phyloP scores from a whole-genome alignment of 2,113 vertebrate genomes.

The Paratilapia polleni region DNA sequence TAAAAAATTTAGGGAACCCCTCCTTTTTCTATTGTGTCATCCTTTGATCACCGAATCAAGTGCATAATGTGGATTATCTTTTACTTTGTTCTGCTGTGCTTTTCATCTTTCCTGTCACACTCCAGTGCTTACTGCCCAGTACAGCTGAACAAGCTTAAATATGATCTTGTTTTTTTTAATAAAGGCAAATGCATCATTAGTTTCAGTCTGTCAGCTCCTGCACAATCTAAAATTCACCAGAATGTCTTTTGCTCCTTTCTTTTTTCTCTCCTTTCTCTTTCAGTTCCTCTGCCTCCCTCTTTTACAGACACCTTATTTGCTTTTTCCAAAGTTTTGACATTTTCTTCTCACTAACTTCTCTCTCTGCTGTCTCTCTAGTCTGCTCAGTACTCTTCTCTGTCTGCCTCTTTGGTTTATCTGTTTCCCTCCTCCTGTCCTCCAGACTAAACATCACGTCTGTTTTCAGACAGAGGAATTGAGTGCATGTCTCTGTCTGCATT shows the following conservation, averaged over 20 bases:
- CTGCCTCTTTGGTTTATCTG: constrained; percentile 43
- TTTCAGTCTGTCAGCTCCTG: constrained; percentile 13
- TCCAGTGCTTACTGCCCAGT: constrained; percentile 1
- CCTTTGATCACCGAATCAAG: constrained; percentile 54
- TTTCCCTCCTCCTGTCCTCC: constrained; percentile 43
- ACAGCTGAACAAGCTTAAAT: constrained; percentile 4
- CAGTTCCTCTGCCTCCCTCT: neutral
- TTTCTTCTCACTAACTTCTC: neutral
- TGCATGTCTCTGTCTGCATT: constrained; percentile 15
- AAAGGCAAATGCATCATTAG: constrained; percentile 12
- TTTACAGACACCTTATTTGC: constrained; percentile 11
- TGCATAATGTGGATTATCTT: constrained; percentile 45
- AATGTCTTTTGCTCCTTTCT: neutral
- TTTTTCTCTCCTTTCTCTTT: neutral
- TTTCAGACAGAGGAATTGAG: constrained; percentile 57
- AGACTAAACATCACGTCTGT: constrained; percentile 69
- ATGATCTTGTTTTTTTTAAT: constrained; percentile 18
- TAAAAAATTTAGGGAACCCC: constrained; percentile 5
- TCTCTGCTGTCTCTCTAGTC: neutral
- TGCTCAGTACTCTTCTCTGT: neutral
- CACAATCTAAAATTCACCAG: neutral
- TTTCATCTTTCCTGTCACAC: constrained; percentile 54
- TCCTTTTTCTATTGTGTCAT: neutral
- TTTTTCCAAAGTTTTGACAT: constrained; percentile 12
- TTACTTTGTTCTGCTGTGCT: constrained; percentile 7